These are phyloP conservation scores for Flabesymbios commensalis DNA, from an alignment of 2,888 invertebrate species.

Conservation along the genomic window DNA sequence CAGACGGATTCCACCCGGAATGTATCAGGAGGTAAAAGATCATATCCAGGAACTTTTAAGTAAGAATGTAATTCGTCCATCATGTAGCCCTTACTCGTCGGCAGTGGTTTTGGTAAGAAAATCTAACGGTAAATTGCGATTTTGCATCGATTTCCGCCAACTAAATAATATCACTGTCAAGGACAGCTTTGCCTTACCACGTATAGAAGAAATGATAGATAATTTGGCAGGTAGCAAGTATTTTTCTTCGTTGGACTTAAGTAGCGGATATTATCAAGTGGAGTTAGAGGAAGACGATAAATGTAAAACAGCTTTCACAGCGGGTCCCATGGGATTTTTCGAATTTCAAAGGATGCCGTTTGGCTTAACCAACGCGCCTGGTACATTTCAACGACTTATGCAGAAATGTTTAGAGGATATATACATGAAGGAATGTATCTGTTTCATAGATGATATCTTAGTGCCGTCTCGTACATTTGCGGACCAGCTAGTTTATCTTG, in stretches of 20 bases:
- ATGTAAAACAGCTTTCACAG: slow-evolving; percentile 1
- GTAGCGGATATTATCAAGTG: background rate
- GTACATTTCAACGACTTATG: background rate
- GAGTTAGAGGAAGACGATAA: background rate
- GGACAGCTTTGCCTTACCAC: background rate
- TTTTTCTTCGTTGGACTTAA: background rate
- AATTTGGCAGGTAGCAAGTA: too few species aligned
- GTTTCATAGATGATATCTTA: background rate
- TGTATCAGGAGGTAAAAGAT: background rate
- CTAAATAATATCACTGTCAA: background rate
- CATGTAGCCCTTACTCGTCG: background rate
- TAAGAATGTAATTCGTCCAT: background rate
- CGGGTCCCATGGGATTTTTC: slow-evolving; percentile 4
- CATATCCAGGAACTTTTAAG: background rate
- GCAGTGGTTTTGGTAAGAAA: background rate
- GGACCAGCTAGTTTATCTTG: background rate
- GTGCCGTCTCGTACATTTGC: background rate
- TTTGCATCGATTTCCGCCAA: slow-evolving; percentile 6
- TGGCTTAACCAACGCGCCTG: background rate
- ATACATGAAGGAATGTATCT: background rate
- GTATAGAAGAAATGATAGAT: too few species aligned
- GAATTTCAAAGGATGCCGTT: background rate
- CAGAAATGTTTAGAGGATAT: background rate
- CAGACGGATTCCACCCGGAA: background rate
- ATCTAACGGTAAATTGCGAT: background rate